These are phyloP conservation scores for Pelodytes ibericus DNA, from an alignment of 2,797 vertebrate species.

Conservation along the genomic window DNA sequence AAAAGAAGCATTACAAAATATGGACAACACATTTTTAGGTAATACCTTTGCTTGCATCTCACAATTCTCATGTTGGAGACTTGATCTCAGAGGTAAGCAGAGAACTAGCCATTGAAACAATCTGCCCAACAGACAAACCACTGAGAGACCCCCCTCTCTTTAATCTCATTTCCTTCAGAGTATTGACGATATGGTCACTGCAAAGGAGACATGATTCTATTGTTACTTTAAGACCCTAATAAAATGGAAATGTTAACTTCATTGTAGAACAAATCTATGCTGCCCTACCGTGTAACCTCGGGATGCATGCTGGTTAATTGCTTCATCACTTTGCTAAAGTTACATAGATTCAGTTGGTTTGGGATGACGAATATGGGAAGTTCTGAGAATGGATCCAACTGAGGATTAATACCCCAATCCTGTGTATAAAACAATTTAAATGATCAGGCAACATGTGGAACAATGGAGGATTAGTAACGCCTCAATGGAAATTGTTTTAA, in stretches of 20 bases:
- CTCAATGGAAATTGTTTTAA: too few relatives aligned
- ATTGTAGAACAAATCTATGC: background rate
- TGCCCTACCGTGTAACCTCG: conserved; percentile 9
- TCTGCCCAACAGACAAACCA: conserved; percentile 7
- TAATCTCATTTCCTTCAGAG: conserved; percentile 8
- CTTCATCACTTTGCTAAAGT: conserved; percentile 9
- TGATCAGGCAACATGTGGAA: too few relatives aligned
- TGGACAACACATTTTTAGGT: too few relatives aligned
- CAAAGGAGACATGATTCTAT: background rate
- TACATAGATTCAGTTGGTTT: conserved; percentile 23
- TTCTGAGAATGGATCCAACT: conserved; percentile 10
- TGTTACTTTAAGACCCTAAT: background rate
- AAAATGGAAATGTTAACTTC: background rate
- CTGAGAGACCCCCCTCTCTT: conserved; percentile 9
- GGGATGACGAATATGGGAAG: background rate
- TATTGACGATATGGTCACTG: conserved; percentile 16
- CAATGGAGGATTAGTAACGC: too few relatives aligned
- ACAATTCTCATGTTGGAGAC: background rate
- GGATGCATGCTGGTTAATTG: background rate
- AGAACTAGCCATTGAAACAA: background rate
- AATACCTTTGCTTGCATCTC: background rate
- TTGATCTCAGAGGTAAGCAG: background rate
- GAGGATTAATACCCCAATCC: conserved; percentile 22
- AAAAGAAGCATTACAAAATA: too few relatives aligned
- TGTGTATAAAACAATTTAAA: conserved; percentile 1